Evolutionary conservation across 2,113 vertebrate genomes (phyloP).

Genomic region (Corvus cornix): DNA sequence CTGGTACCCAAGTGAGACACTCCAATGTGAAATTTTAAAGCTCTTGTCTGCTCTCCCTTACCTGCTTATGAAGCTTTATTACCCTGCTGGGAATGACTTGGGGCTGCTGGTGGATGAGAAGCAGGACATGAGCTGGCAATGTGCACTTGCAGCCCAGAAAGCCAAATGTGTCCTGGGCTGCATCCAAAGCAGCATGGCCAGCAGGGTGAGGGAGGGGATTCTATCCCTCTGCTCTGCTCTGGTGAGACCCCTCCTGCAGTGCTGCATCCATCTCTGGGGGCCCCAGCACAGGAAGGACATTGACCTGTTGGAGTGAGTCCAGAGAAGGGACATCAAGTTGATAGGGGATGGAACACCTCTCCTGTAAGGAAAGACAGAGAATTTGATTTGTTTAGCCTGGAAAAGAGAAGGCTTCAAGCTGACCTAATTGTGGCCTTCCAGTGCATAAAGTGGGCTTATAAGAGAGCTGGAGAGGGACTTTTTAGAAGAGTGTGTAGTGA

Average conservation of each 20-base stretch:
- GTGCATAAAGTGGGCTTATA: background rate
- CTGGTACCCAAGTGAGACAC: background rate
- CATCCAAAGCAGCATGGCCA: background rate
- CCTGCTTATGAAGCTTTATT: background rate
- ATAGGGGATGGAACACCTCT: background rate
- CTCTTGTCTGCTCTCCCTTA: background rate
- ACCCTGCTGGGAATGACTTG: background rate
- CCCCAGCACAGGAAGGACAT: background rate
- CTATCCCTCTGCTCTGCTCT: background rate
- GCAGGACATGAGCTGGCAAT: background rate
- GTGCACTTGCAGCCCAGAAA: background rate
- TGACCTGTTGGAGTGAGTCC: background rate
- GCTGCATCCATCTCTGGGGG: background rate
- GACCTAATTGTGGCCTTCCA: background rate
- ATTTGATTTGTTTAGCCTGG: background rate
- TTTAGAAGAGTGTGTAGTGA: background rate
- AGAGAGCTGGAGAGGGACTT: background rate
- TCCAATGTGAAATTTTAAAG: background rate
- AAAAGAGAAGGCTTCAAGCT: background rate
- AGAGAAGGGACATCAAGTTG: background rate
- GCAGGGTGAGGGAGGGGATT: background rate
- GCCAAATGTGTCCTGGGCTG: fast-evolving
- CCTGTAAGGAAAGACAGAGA: background rate
- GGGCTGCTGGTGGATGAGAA: background rate
- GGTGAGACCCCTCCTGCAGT: background rate